Evolutionary conservation across 2,888 invertebrate genomes (phyloP).

Genomic region (Nomada ruficornis): DNA sequence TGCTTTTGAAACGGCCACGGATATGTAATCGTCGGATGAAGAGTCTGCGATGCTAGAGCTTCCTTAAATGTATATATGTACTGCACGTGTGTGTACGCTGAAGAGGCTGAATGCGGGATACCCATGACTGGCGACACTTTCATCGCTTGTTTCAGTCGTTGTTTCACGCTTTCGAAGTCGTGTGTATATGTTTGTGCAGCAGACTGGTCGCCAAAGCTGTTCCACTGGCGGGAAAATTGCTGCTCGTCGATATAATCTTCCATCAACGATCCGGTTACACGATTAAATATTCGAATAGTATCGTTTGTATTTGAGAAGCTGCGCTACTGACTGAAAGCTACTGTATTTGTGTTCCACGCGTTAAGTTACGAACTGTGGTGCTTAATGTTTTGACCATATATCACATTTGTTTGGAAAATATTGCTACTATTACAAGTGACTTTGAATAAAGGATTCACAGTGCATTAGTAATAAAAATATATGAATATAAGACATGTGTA

Average conservation of each 20-base stretch:
- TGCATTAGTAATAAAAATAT: too few species aligned
- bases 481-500: too few species aligned
- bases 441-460: too few species aligned
- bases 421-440: too few species aligned
- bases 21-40: conserved; percentile 49
- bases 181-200: not conserved
- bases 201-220: not conserved
- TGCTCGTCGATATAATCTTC: not conserved
- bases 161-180: conserved; percentile 26
- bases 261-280: not conserved
- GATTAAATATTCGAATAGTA: not conserved
- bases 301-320: not conserved
- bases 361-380: too few species aligned
- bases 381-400: too few species aligned
- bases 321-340: too few species aligned
- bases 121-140: conserved; percentile 9
- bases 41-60: conserved; percentile 7
- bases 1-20: conserved; percentile 33
- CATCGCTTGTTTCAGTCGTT: conserved; percentile 19
- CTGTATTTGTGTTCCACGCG: too few species aligned
- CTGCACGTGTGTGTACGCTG: not conserved
- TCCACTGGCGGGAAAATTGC: not conserved
- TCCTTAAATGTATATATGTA: conserved; percentile 18
- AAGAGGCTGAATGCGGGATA: conserved; percentile 8
- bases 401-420: too few species aligned